phyloP scores from a whole-genome alignment of 92 coral and sea anemone genomes.

The Desmophyllum pertusum region DNA sequence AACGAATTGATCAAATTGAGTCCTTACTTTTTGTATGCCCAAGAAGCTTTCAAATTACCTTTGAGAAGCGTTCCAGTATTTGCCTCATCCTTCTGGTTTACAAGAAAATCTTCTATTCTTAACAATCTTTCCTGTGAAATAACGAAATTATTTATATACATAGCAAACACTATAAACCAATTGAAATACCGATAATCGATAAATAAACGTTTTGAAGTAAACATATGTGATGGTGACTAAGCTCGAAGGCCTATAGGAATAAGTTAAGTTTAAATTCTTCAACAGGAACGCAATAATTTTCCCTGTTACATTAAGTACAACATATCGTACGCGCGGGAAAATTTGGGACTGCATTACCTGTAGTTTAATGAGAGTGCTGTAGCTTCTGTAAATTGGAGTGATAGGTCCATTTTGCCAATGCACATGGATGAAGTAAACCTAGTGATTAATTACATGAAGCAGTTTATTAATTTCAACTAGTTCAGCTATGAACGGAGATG shows the following conservation, averaged over 20 bases:
- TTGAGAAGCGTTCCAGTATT: slow-evolving; percentile 30
- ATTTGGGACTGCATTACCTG: slow-evolving; percentile 40
- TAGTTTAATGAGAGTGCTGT: slow-evolving; percentile 43
- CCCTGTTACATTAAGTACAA: not conserved
- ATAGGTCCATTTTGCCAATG: slow-evolving; percentile 61
- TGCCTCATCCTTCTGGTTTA: slow-evolving; percentile 35
- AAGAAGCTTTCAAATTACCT: slow-evolving; percentile 28
- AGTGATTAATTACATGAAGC: not conserved
- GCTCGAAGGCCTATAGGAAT: no score
- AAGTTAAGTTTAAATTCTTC: no score
- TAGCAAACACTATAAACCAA: no score
- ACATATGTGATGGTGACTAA: no score
- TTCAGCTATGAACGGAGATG: no score
- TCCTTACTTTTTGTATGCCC: not conserved
- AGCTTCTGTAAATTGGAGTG: slow-evolving; percentile 60
- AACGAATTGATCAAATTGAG: not conserved
- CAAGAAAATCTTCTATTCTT: slow-evolving; percentile 43
- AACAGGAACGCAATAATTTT: no score
- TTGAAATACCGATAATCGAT: no score
- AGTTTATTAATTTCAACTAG: no score
- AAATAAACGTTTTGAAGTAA: no score
- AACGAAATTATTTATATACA: not conserved
- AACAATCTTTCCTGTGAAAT: slow-evolving; percentile 43
- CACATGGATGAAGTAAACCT: slow-evolving; percentile 65
- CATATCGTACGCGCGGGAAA: not conserved